phyloP scores from a whole-genome alignment of 2,888 invertebrate genomes.

The Panzeria rudis region DNA sequence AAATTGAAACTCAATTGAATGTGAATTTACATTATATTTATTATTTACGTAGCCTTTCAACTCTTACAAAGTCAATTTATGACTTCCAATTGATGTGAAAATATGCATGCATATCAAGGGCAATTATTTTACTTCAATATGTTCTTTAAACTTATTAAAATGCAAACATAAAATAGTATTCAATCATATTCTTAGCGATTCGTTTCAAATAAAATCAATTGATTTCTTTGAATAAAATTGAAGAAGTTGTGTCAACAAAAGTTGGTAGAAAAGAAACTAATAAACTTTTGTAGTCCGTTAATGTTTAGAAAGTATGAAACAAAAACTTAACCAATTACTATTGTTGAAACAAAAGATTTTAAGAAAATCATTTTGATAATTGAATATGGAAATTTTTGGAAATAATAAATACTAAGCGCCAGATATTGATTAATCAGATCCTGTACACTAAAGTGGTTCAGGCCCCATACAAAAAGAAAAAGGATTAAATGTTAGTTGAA shows the following conservation, averaged over 20 bases:
- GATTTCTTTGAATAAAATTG: not conserved
- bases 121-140: not conserved
- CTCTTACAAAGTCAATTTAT: slow-evolving; percentile 3
- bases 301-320: no score
- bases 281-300: no score
- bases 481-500: no score
- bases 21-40: slow-evolving; percentile 18
- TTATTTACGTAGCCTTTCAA: slow-evolving; percentile 5
- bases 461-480: no score
- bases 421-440: no score
- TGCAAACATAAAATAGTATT: not conserved
- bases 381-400: no score
- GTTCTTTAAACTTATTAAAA: not conserved
- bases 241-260: not conserved
- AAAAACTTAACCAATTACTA: no score
- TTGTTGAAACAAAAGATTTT: no score
- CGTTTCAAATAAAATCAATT: not conserved
- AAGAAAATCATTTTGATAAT: not conserved
- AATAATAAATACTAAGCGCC: no score
- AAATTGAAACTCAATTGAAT: slow-evolving; percentile 19
- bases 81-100: slow-evolving; percentile 7
- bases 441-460: no score
- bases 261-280: not conserved
- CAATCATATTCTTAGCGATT: no score
- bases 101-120: slow-evolving; percentile 14